Conservation (phyloP, 2,888 invertebrate genomes). For the Leucoptera coffeella region DNA sequence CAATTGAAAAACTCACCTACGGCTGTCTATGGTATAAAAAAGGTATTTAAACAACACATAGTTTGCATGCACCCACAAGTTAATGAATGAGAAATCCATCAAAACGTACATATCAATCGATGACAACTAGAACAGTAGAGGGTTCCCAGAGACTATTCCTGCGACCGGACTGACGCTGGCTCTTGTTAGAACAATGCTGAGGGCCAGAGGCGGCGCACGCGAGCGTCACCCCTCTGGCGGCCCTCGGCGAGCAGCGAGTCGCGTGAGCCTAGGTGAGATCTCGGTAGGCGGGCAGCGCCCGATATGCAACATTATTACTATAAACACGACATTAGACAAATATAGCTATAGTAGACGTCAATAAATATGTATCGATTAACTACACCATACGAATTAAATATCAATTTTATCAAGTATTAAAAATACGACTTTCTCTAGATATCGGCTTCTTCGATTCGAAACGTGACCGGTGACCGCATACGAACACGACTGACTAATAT, state of each 20-base stretch:
- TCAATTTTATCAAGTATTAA: constrained; percentile 51
- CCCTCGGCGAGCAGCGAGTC: too few species aligned
- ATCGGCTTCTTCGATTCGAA: constrained; percentile 43
- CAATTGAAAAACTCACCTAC: constrained; percentile 43
- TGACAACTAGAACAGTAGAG: too few species aligned
- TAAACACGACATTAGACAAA: too few species aligned
- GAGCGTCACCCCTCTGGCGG: too few species aligned
- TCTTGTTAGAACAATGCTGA: too few species aligned
- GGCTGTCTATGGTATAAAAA: constrained; percentile 50
- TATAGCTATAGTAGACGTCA: constrained; percentile 28
- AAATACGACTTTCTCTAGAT: constrained; percentile 49
- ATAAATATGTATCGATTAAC: constrained; percentile 15
- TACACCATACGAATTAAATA: constrained; percentile 36
- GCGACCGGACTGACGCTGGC: too few species aligned
- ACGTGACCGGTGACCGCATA: constrained; percentile 46
- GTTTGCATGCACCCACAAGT: constrained; percentile 51
- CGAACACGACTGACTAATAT: too few species aligned
- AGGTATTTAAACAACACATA: constrained; percentile 52
- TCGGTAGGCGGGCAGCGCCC: constrained; percentile 30
- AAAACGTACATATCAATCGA: too few species aligned
- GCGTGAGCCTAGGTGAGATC: constrained; percentile 54
- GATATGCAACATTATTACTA: constrained; percentile 40
- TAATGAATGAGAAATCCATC: constrained; percentile 49
- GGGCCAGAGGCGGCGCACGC: too few species aligned
- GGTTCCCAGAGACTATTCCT: background rate